Evolutionary conservation across 2,888 invertebrate genomes (phyloP), one percentile per base, ranked within the genome.

Genomic region (Spodoptera littoralis): DNA sequence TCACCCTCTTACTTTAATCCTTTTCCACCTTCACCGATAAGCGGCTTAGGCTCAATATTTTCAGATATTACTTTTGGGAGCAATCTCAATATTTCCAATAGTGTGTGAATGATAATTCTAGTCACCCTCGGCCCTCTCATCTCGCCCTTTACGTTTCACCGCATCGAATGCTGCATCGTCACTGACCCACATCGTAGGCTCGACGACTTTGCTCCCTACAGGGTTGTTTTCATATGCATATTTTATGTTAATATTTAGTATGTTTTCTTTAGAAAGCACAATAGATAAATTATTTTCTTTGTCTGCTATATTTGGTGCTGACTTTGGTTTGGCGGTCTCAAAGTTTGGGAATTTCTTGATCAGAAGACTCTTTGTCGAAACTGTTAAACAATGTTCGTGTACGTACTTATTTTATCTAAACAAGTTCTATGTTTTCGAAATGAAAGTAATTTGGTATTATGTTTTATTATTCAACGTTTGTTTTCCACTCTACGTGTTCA

Each of bases 151-250:
- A 81, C 83, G 83, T 84, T 85, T 88, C 84, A 81, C 86, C 88
- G 86, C 89, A 87, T 85, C 83, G 83, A 83, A 77, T 82, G 83
- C 76, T 83, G 84, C 89, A 87, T 81, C 85, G 83, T 76, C 85
- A 81, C 80, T 93, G 93, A 92, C 93, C 92, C 87, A 93, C 84
- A 90, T 93, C 78, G 75, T 65, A 83, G 72, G 80, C 81, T 83
- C 78, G 77, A 80, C 82, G 84, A 83, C 83, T 84, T 74, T 69
- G 77, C 85, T 85, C 82, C 77, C 68, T 73, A 74, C 74, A 72
- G 50, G 27, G 49, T 58, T 73, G 54, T 57, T 73, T 68, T 47
- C 52, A 56, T 53, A 43, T 70, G 65, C 47, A 70, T 53, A 61
- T 65, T 73, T 59, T 50, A 65, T 55, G 45, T 36, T 22, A 44